These are phyloP conservation scores for Adrianichthys oophorus DNA, from an alignment of 2,797 vertebrate species.

Conservation along the genomic window DNA sequence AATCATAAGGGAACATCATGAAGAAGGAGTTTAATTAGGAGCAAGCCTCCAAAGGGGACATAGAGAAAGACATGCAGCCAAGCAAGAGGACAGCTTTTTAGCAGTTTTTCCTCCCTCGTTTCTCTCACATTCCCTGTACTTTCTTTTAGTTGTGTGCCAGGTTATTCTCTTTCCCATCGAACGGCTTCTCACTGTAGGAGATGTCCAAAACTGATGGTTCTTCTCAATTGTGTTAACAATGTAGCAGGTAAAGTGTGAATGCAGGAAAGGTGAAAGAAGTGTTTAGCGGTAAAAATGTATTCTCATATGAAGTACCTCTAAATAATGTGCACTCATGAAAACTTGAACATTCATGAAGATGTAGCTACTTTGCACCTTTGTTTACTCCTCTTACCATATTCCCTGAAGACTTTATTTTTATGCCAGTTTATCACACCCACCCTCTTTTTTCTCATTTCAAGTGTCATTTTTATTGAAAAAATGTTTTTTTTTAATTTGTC, in stretches of 20 bases:
- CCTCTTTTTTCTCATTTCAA: slow-evolving; percentile 26
- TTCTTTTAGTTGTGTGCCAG: not conserved
- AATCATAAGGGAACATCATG: slow-evolving; percentile 79
- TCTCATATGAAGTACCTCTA: not conserved
- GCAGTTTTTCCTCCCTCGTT: slow-evolving; percentile 31
- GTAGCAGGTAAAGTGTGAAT: not conserved
- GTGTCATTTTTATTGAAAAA: slow-evolving; percentile 8
- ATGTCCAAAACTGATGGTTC: slow-evolving; percentile 9
- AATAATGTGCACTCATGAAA: not conserved
- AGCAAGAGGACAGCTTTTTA: slow-evolving; percentile 61
- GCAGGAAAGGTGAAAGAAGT: not conserved
- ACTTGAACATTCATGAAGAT: not conserved
- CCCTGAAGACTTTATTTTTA: slow-evolving; percentile 48
- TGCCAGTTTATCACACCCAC: slow-evolving; percentile 38
- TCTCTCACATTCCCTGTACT: slow-evolving; percentile 23
- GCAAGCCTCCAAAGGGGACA: slow-evolving; percentile 78
- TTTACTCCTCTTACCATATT: slow-evolving; percentile 52
- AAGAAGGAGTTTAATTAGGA: slow-evolving; percentile 84
- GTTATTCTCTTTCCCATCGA: slow-evolving; percentile 18
- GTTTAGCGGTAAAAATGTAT: not conserved
- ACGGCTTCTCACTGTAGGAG: not conserved
- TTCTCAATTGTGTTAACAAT: not conserved
- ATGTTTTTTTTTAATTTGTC: too few relatives aligned
- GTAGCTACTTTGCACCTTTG: slow-evolving; percentile 27
- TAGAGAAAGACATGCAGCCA: slow-evolving; percentile 67